phyloP scores from a whole-genome alignment of 2,888 invertebrate genomes.

The Synanthedon myopaeformis region DNA sequence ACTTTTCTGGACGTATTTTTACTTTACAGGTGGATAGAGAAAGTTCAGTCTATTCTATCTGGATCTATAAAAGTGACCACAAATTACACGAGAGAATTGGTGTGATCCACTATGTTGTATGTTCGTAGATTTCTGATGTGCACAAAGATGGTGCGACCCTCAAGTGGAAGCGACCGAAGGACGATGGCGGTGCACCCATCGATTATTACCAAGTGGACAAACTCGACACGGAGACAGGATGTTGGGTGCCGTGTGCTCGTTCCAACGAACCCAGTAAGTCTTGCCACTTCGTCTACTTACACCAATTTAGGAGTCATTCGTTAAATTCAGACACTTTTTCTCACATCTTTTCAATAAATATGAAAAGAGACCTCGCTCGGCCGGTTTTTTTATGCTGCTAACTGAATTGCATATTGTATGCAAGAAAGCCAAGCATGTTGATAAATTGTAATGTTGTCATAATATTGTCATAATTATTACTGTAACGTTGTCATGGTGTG shows the following conservation, averaged over 20 bases:
- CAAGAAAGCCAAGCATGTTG: too few species aligned
- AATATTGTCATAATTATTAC: too few species aligned
- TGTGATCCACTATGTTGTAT: neutral
- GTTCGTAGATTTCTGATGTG: slow-evolving; percentile 76
- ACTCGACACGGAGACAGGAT: slow-evolving; percentile 89
- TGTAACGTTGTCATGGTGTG: too few species aligned
- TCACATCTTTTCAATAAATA: neutral
- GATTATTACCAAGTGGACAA: slow-evolving; percentile 97
- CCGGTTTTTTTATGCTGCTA: too few species aligned
- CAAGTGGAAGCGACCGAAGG: slow-evolving; percentile 95
- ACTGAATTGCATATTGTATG: too few species aligned
- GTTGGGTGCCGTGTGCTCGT: slow-evolving; percentile 89
- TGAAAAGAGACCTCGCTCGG: too few species aligned
- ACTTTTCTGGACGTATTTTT: too few species aligned
- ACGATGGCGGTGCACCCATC: slow-evolving; percentile 95
- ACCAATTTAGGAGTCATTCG: too few species aligned
- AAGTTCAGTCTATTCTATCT: too few species aligned
- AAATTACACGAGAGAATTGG: neutral
- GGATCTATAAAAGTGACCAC: too few species aligned
- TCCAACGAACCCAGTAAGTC: slow-evolving; percentile 81
- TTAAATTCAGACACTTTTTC: neutral
- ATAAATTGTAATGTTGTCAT: too few species aligned
- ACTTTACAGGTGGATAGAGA: too few species aligned
- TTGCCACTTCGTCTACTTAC: neutral
- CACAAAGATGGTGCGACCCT: slow-evolving; percentile 94